Evolutionary conservation across 1,140 invertebrate genomes (phyloP).

Genomic region (Drosophila pseudoobscura): DNA sequence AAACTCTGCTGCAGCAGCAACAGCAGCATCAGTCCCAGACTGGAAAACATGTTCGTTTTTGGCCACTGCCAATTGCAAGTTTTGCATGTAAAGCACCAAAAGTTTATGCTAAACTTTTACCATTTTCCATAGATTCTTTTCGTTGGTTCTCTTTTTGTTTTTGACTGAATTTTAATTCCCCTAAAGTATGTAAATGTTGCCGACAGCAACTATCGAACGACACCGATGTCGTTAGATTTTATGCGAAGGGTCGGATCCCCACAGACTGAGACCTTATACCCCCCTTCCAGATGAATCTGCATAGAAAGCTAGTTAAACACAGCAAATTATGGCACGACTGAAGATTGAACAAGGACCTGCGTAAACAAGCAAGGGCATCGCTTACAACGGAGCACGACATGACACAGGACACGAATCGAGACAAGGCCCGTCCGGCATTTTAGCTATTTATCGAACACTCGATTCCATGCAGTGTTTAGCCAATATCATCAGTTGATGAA

Average conservation of each 20-base stretch:
- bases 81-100: constrained; percentile 74
- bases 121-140: constrained; percentile 53
- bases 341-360: constrained; percentile 26
- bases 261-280: constrained; percentile 2
- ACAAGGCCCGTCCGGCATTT: constrained; percentile 33
- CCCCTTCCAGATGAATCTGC: constrained; percentile 29
- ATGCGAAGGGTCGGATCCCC: constrained; percentile 33
- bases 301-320: constrained; percentile 54
- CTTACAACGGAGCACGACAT: constrained; percentile 31
- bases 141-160: constrained; percentile 33
- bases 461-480: constrained; percentile 41
- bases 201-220: constrained; percentile 65
- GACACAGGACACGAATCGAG: too few relatives aligned
- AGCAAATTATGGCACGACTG: constrained; percentile 43
- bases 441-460: constrained; percentile 75
- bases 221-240: constrained; percentile 72
- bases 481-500: constrained; percentile 40
- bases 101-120: constrained; percentile 77
- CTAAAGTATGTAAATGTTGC: constrained; percentile 71
- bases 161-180: constrained; percentile 69
- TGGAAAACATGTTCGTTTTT: constrained; percentile 50
- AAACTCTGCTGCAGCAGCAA: constrained; percentile 50
- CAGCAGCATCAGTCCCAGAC: constrained; percentile 20
- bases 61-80: constrained; percentile 73
- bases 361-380: constrained; percentile 64